Evolutionary conservation across 2,797 vertebrate species (phyloP).

Genomic region (Tragopan temminckii): DNA sequence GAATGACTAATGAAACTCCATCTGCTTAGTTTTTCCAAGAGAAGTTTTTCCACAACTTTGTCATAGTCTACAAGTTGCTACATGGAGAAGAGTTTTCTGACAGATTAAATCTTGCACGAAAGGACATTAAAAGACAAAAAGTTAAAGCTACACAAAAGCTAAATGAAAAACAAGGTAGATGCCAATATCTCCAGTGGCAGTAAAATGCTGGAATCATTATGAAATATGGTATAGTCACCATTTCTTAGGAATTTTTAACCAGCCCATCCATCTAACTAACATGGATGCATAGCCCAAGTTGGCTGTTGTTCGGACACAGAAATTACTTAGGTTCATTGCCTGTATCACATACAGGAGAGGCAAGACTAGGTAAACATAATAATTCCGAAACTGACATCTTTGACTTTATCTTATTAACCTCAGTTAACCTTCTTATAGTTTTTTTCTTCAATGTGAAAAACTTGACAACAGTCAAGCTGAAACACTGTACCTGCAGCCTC

Average conservation of each 20-base stretch:
- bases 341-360: background rate
- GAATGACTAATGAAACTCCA: constrained; percentile 72
- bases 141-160: background rate
- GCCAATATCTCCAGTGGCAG: background rate
- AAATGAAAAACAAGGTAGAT: constrained; percentile 1
- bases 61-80: constrained; percentile 71
- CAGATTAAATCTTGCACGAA: constrained; percentile 68
- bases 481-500: background rate
- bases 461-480: background rate
- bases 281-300: background rate
- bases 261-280: background rate
- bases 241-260: background rate
- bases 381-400: background rate
- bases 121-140: constrained; percentile 35
- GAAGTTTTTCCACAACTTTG: constrained; percentile 69
- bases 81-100: constrained; percentile 49
- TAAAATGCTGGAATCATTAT: background rate
- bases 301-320: background rate
- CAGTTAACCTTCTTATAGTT: background rate
- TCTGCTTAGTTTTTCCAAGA: constrained; percentile 68
- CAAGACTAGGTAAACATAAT: background rate
- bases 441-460: background rate
- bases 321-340: background rate
- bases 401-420: background rate
- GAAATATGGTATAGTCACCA: background rate